These are phyloP conservation scores for Myotis planiceps DNA, from an alignment of 2,797 vertebrate genomes.

Conservation along the genomic window DNA sequence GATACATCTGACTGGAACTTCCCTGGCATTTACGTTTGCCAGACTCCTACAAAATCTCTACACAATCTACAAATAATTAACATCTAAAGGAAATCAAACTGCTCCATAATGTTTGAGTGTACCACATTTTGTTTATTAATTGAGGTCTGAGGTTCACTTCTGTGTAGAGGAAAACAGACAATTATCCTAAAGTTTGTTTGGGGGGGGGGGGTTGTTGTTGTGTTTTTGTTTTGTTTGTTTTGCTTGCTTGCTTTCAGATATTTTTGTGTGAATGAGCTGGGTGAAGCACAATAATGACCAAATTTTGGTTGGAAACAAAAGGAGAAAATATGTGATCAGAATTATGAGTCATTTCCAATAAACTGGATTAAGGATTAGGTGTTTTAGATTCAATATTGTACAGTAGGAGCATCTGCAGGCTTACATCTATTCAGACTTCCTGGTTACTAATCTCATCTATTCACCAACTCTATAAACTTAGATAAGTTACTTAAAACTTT, in stretches of 20 bases:
- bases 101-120: background rate
- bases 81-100: conserved; percentile 27
- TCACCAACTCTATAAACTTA: background rate
- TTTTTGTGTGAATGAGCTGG: background rate
- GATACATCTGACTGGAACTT: conserved; percentile 46
- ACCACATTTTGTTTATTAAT: background rate
- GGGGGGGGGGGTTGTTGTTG: background rate
- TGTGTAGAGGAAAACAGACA: background rate
- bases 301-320: background rate
- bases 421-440: background rate
- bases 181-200: background rate
- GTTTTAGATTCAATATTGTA: background rate
- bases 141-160: background rate
- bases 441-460: background rate
- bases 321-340: background rate
- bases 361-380: background rate
- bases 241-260: background rate
- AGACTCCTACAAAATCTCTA: background rate
- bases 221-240: background rate
- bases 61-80: conserved; percentile 69
- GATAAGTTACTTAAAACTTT: background rate
- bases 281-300: background rate
- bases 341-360: background rate
- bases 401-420: background rate
- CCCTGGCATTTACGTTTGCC: background rate